phyloP scores from a whole-genome alignment of 2,113 vertebrate species.

The Lepus americanus region DNA sequence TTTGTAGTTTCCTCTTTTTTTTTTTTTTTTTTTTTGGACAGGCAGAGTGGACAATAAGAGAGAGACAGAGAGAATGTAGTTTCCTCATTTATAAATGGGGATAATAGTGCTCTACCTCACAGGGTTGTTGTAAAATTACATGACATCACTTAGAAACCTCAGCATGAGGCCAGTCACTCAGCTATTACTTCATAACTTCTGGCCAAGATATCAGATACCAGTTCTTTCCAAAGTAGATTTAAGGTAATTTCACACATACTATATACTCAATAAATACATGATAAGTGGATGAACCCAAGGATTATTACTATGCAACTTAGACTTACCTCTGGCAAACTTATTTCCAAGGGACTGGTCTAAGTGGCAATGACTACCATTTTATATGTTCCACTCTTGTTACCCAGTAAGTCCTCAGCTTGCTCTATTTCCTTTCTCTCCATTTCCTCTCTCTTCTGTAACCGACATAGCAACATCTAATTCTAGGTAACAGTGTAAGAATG shows the following conservation, averaged over 20 bases:
- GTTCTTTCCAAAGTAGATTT: conserved; percentile 15
- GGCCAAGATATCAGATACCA: neutral
- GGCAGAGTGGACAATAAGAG: too few species aligned
- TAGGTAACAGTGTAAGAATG: neutral
- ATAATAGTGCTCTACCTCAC: neutral
- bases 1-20: neutral
- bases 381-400: neutral
- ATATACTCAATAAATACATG: neutral
- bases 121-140: neutral
- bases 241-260: conserved; percentile 37
- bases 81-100: neutral
- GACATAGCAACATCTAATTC: neutral
- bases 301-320: conserved; percentile 20
- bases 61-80: neutral
- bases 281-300: conserved; percentile 17
- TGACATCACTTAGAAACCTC: neutral
- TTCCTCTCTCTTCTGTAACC: neutral
- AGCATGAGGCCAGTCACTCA: neutral
- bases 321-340: neutral
- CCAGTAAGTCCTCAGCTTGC: neutral
- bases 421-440: neutral
- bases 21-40: too few species aligned
- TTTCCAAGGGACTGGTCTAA: conserved; percentile 9
- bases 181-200: neutral
- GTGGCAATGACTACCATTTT: neutral